Conservation (phyloP, 35 echinoderm and acorn worm species). For the Lytechinus pictus region DNA sequence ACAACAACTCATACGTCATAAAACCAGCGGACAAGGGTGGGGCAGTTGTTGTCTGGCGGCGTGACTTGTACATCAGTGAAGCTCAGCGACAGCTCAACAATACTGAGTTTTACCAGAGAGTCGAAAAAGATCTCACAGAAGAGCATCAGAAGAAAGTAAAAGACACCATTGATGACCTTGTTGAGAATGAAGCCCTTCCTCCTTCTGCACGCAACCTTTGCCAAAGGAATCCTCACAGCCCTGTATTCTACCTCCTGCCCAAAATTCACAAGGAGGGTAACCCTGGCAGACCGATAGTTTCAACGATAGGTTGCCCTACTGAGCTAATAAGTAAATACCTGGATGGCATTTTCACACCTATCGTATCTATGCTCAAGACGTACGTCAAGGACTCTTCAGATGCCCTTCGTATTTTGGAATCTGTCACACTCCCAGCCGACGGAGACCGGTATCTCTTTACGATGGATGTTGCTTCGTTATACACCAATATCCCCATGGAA, state of each 20-base stretch:
- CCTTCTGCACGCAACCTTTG: no score
- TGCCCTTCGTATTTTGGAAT: background rate
- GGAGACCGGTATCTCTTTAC: background rate
- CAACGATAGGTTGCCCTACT: no score
- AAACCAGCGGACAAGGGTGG: background rate
- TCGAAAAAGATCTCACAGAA: background rate
- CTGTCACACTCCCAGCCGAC: no score
- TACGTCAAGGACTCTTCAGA: conserved; percentile 16
- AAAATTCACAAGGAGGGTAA: no score
- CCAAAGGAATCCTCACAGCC: no score
- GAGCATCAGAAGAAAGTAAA: no score
- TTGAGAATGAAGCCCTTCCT: no score
- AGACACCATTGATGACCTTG: no score
- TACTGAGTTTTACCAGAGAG: background rate
- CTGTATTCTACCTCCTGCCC: no score
- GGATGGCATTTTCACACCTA: no score
- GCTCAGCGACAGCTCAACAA: background rate
- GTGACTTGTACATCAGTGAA: background rate
- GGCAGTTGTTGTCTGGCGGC: background rate
- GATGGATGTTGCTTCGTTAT: conserved; percentile 8
- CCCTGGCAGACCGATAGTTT: no score
- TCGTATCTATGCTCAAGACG: background rate
- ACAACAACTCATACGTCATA: background rate
- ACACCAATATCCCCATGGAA: background rate
- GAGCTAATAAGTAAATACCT: no score